A percentile compares a stretch with the other conserved stretches of the same genome.
These are phyloP conservation scores for Pipistrellus pipistrellus DNA, from an alignment of 2,797 vertebrate species.

Conservation along the genomic window DNA sequence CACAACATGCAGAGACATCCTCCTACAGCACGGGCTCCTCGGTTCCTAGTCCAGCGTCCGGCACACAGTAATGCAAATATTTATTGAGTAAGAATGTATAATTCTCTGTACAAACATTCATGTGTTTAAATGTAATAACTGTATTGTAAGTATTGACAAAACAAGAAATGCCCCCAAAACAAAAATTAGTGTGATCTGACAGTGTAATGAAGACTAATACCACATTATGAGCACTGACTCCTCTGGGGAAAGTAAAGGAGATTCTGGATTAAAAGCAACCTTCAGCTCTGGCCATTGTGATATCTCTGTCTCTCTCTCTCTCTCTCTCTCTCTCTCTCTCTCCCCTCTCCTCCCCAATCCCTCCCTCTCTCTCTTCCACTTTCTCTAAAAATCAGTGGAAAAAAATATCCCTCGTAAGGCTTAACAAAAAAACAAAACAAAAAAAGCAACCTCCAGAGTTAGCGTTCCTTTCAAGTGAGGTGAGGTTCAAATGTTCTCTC, in stretches of 20 bases:
- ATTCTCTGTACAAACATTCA: background rate
- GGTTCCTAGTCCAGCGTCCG: background rate
- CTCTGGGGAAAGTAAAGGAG: background rate
- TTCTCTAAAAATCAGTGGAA: too few relatives aligned
- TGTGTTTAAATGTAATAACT: background rate
- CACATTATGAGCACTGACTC: background rate
- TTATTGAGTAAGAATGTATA: background rate
- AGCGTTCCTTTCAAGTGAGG: background rate
- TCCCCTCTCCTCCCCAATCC: too few relatives aligned
- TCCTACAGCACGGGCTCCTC: background rate
- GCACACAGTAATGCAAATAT: background rate
- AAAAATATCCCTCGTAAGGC: too few relatives aligned
- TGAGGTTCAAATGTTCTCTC: background rate
- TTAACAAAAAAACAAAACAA: too few relatives aligned
- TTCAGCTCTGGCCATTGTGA: too few relatives aligned
- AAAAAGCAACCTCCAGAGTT: background rate
- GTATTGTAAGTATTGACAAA: slow-evolving; percentile 9
- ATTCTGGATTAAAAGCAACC: background rate
- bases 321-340: too few relatives aligned
- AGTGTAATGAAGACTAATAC: background rate
- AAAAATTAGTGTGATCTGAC: background rate
- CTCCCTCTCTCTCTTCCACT: too few relatives aligned
- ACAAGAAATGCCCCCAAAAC: background rate
- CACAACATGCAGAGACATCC: background rate
- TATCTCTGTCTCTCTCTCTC: too few relatives aligned